Evolutionary conservation across 2,797 vertebrate genomes (phyloP).

Genomic region (Micropoecilia bifurca): DNA sequence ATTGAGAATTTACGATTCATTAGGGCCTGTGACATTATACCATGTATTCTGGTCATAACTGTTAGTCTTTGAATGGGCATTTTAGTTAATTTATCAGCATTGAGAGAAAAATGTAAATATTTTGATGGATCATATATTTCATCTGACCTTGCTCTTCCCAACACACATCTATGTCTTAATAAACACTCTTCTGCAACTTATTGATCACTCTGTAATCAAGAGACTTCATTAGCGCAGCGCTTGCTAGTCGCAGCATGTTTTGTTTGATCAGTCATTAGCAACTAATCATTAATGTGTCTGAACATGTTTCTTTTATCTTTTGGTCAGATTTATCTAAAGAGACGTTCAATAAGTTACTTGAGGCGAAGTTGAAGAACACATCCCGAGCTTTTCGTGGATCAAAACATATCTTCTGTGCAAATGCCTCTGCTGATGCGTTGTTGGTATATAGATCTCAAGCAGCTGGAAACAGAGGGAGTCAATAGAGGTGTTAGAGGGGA

Average conservation of each 20-base stretch:
- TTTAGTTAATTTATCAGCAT: constrained; percentile 55
- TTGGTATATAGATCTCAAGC: constrained; percentile 17
- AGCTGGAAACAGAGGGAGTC: constrained; percentile 40
- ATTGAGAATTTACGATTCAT: constrained; percentile 57
- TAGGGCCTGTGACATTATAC: constrained; percentile 73
- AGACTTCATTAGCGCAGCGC: constrained; percentile 55
- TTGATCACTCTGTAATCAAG: constrained; percentile 53
- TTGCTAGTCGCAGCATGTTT: constrained; percentile 46
- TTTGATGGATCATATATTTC: constrained; percentile 24
- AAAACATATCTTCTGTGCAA: constrained; percentile 36
- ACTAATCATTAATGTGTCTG: constrained; percentile 63
- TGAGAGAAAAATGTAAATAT: constrained; percentile 28
- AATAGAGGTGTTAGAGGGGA: constrained; percentile 40
- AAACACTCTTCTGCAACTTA: constrained; percentile 29
- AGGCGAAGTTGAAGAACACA: constrained; percentile 31
- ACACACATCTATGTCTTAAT: constrained; percentile 14
- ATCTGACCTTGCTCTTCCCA: constrained; percentile 8
- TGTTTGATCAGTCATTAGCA: constrained; percentile 72
- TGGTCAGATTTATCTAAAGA: constrained; percentile 41
- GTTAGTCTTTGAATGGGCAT: constrained; percentile 74
- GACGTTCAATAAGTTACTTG: constrained; percentile 35
- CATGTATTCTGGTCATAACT: constrained; percentile 64
- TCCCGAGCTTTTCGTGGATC: constrained; percentile 40
- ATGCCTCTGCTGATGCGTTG: constrained; percentile 7
- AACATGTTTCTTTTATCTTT: constrained; percentile 66